phyloP scores from a whole-genome alignment of 1,140 invertebrate species.

The Drosophila sp. region DNA sequence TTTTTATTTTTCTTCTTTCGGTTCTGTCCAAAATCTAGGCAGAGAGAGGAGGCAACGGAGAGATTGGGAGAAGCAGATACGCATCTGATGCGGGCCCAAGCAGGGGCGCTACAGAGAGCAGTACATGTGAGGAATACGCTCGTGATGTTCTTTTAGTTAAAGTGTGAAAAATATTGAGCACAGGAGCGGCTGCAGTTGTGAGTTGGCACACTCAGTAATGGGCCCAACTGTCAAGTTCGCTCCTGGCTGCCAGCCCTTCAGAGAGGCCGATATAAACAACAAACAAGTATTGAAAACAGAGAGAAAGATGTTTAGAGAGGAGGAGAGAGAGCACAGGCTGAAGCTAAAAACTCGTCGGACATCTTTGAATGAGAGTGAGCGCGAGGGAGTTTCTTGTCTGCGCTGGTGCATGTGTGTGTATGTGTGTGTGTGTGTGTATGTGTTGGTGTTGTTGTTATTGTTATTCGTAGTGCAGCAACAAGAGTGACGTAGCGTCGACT shows the following conservation, averaged over 20 bases:
- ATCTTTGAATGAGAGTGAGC: slow-evolving; percentile 31
- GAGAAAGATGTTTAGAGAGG: slow-evolving; percentile 10
- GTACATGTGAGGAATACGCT: background rate
- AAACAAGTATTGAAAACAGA: slow-evolving; percentile 23
- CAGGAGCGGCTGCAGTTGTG: slow-evolving; percentile 7
- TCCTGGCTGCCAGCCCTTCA: slow-evolving; percentile 22
- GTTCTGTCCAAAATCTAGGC: background rate
- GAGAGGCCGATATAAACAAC: slow-evolving; percentile 35
- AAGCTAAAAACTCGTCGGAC: slow-evolving; percentile 39
- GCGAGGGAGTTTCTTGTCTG: slow-evolving; percentile 43
- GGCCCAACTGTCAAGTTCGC: slow-evolving; percentile 7
- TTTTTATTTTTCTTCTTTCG: slow-evolving; percentile 41
- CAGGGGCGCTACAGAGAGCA: slow-evolving; percentile 17
- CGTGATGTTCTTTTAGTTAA: slow-evolving; percentile 45
- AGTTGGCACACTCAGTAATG: background rate
- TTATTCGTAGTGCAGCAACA: slow-evolving; percentile 31
- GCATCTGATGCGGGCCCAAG: slow-evolving; percentile 38
- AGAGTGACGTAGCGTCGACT: slow-evolving; percentile 37
- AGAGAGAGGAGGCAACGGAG: slow-evolving; percentile 4
- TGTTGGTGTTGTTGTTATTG: slow-evolving; percentile 28
- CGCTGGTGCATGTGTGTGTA: slow-evolving; percentile 4
- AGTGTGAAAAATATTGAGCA: slow-evolving; percentile 38
- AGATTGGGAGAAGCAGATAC: slow-evolving; percentile 9
- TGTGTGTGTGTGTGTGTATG: slow-evolving; percentile 26
- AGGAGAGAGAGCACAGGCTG: slow-evolving; percentile 10